Percentiles rank a stretch among this genome's conserved stretches.
Conservation (phyloP, 2,113 vertebrate species). For the Nestor notabilis region DNA sequence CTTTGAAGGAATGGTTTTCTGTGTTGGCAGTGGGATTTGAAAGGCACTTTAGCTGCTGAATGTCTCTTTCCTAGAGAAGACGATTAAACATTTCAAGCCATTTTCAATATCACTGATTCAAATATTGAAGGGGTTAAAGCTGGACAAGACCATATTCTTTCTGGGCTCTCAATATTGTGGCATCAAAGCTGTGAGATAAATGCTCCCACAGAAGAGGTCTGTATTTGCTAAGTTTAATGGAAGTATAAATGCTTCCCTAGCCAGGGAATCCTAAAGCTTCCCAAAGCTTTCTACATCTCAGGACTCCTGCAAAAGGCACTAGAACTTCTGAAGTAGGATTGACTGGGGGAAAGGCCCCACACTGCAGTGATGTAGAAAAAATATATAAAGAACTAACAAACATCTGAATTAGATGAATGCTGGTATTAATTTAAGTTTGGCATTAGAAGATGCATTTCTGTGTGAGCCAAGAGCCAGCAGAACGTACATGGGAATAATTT, state of each 20-base stretch:
- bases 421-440: not conserved
- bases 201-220: not conserved
- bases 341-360: not conserved
- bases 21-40: not conserved
- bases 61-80: not conserved
- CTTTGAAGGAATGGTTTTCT: slow-evolving; percentile 12
- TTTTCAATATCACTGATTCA: slow-evolving; percentile 17
- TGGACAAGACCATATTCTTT: not conserved
- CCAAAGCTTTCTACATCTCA: not conserved
- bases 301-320: not conserved
- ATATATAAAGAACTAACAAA: not conserved
- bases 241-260: not conserved
- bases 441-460: not conserved
- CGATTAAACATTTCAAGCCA: not conserved
- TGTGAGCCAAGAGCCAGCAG: not conserved
- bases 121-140: not conserved
- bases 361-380: not conserved
- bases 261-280: not conserved
- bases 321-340: not conserved
- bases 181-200: not conserved
- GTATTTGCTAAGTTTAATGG: not conserved
- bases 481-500: not conserved
- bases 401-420: not conserved
- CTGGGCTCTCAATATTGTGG: not conserved
- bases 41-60: not conserved